A percentile compares a stretch with the other conserved stretches of the same genome.
Conservation (phyloP, 2,888 invertebrate species). For the Hartigia nigra region DNA sequence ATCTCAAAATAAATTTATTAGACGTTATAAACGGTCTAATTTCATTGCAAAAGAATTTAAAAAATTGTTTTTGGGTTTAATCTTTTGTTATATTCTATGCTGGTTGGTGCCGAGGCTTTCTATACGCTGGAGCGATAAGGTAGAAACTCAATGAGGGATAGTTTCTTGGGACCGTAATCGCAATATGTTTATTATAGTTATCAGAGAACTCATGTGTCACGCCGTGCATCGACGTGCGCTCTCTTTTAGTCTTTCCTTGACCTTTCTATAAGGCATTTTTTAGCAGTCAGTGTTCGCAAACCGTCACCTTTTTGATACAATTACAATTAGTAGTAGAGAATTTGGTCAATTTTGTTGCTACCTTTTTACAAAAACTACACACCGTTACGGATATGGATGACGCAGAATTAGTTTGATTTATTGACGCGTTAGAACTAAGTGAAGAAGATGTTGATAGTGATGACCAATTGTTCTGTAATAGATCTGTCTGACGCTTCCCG, state of each 20-base stretch:
- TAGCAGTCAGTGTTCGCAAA: too few species aligned
- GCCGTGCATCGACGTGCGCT: background rate
- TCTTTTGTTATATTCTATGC: background rate
- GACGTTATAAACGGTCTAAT: conserved; percentile 9
- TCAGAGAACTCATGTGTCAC: background rate
- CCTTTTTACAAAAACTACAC: too few species aligned
- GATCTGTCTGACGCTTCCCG: conserved; percentile 12
- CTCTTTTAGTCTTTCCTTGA: too few species aligned
- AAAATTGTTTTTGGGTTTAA: conserved; percentile 7
- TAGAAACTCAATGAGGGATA: background rate
- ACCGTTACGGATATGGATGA: too few species aligned
- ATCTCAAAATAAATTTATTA: background rate
- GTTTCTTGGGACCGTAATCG: background rate
- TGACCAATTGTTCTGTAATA: conserved; percentile 11
- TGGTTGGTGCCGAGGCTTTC: background rate
- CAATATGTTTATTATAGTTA: background rate
- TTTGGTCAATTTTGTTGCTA: too few species aligned
- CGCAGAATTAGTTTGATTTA: too few species aligned
- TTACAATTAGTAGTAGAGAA: too few species aligned
- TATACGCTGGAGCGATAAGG: background rate
- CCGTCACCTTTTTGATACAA: too few species aligned
- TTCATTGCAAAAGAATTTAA: conserved; percentile 3
- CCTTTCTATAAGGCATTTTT: too few species aligned
- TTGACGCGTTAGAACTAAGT: too few species aligned
- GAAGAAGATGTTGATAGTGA: too few species aligned